Evolutionary conservation across 64 coral and sea anemone species (phyloP).

Genomic region (Catalaphyllia jardinei): DNA sequence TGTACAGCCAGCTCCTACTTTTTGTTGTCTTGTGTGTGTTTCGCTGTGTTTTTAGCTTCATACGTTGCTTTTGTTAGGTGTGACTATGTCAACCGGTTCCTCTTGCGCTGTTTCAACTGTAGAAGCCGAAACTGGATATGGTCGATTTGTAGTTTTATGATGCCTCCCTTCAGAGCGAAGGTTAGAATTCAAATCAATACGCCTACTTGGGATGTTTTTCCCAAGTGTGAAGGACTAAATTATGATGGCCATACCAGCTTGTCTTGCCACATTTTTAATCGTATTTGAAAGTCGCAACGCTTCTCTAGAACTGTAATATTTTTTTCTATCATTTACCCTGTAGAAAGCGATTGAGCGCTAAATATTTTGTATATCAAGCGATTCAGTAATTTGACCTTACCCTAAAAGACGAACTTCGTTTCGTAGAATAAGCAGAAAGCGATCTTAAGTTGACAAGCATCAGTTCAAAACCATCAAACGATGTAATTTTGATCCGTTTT

Average conservation of each 20-base stretch:
- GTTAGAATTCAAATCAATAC: not conserved
- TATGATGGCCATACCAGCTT: not conserved
- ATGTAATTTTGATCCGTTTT: not conserved
- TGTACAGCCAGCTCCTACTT: not conserved
- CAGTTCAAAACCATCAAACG: not conserved
- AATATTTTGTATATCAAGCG: slow-evolving; percentile 1
- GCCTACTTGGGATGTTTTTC: not conserved
- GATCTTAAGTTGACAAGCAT: not conserved
- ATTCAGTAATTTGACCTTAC: slow-evolving; percentile 37
- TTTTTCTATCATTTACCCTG: not conserved
- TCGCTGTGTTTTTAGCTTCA: not conserved
- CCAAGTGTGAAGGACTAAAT: not conserved
- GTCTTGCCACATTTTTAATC: not conserved
- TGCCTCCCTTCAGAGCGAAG: slow-evolving; percentile 7
- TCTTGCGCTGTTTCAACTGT: not conserved
- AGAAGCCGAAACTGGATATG: slow-evolving; percentile 21
- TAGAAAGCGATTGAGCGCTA: not conserved
- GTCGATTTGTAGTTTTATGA: not conserved
- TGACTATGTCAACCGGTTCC: not conserved
- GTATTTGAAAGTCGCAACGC: not conserved
- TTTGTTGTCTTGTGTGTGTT: not conserved
- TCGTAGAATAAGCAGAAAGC: not conserved
- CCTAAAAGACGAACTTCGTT: not conserved
- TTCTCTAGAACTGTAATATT: not conserved
- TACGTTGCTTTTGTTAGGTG: not conserved